A percentile compares a stretch with the other conserved stretches of the same genome.
Evolutionary conservation across 2,797 vertebrate species (phyloP).

Genomic region (Salarias fasciatus): DNA sequence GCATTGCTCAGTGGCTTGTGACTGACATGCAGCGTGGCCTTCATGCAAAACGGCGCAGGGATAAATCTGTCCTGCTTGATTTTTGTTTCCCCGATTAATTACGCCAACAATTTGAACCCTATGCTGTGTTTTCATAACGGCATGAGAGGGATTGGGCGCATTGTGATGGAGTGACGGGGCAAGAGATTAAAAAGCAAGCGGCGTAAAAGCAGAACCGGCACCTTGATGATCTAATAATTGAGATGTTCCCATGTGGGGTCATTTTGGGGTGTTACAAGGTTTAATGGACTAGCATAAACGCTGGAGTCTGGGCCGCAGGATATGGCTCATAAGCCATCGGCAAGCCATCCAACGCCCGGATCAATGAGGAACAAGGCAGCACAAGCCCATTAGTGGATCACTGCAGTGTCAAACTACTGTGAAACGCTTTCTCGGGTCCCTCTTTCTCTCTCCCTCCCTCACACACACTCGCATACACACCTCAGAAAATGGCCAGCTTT

Average conservation of each 20-base stretch:
- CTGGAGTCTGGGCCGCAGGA: conserved; percentile 39
- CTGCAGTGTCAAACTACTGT: conserved; percentile 58
- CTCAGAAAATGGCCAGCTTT: conserved; percentile 49
- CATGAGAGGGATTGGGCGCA: conserved; percentile 4
- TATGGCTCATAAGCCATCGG: conserved; percentile 65
- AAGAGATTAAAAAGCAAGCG: conserved; percentile 41
- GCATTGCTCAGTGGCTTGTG: conserved; percentile 42
- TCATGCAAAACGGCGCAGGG: conserved; percentile 37
- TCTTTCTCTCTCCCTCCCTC: background rate
- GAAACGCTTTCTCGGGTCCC: conserved; percentile 40
- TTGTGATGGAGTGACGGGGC: conserved; percentile 1
- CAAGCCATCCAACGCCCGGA: conserved; percentile 53
- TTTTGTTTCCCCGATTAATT: conserved; percentile 44
- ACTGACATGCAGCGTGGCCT: conserved; percentile 21
- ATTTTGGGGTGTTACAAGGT: conserved; percentile 50
- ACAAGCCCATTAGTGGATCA: conserved; percentile 74
- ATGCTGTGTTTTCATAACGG: conserved; percentile 24
- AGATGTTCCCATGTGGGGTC: conserved; percentile 49
- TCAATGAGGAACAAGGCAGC: conserved; percentile 73
- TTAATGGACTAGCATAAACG: conserved; percentile 67
- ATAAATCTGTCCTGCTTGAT: conserved; percentile 13
- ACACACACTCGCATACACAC: background rate
- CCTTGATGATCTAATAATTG: conserved; percentile 60
- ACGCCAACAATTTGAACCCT: conserved; percentile 22
- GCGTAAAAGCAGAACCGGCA: conserved; percentile 22